These are phyloP conservation scores for Alces alces DNA, from an alignment of 2,113 vertebrate genomes.

Conservation along the genomic window DNA sequence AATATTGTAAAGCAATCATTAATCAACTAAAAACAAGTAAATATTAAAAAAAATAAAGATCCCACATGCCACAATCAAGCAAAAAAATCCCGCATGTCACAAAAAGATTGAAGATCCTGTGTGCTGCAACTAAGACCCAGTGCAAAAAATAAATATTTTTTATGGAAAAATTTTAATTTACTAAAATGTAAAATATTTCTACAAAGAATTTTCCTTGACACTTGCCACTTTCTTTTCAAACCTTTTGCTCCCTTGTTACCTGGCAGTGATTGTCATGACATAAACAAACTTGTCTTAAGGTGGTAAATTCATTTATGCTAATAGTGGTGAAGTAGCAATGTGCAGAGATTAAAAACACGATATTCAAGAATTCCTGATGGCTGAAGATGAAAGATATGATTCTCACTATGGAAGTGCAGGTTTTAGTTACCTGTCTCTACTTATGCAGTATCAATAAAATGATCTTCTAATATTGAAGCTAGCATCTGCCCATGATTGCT, in stretches of 20 bases:
- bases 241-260: neutral
- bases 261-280: neutral
- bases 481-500: conserved; percentile 86
- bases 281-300: neutral
- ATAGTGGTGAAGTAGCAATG: neutral
- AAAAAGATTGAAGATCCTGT: neutral
- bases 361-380: neutral
- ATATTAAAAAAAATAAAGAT: neutral
- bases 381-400: neutral
- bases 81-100: neutral
- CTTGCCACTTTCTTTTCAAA: neutral
- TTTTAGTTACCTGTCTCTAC: conserved; percentile 88
- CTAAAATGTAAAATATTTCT: neutral
- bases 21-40: neutral
- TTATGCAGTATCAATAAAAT: conserved; percentile 94
- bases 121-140: neutral
- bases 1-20: neutral
- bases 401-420: neutral
- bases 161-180: neutral
- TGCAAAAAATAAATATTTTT: neutral
- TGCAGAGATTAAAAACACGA: neutral
- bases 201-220: neutral
- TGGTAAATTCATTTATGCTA: neutral
- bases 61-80: neutral
- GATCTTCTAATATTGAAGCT: conserved; percentile 84